A percentile compares a stretch with the other conserved stretches of the same genome.
Conservation (phyloP, 2,888 invertebrate species). For the Lamellibrachia columna region DNA sequence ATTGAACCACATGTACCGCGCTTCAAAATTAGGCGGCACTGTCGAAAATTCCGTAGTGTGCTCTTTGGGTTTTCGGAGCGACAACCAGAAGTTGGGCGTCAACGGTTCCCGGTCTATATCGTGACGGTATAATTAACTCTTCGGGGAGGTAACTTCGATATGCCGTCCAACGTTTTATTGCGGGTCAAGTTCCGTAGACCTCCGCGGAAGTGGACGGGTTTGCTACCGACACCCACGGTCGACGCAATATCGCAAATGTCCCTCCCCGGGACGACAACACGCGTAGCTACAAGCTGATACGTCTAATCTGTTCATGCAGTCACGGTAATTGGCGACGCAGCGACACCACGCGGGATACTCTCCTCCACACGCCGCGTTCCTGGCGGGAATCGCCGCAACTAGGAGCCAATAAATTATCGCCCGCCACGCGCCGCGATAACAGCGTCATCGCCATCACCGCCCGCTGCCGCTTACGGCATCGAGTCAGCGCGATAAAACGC, state of each 20-base stretch:
- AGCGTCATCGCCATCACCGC: background rate
- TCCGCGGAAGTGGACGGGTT: background rate
- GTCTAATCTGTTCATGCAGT: background rate
- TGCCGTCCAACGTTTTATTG: background rate
- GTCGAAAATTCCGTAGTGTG: too few species aligned
- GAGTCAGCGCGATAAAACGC: background rate
- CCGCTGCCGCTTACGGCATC: background rate
- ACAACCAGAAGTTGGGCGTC: too few species aligned
- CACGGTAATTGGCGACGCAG: slow-evolving; percentile 11
- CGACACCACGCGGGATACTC: background rate
- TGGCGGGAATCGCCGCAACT: slow-evolving; percentile 6
- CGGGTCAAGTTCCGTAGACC: background rate
- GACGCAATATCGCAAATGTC: background rate
- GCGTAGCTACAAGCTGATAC: background rate
- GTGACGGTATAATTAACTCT: background rate
- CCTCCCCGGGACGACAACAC: background rate
- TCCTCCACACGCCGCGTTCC: background rate
- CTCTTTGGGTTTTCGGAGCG: too few species aligned
- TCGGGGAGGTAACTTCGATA: background rate
- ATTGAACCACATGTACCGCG: too few species aligned
- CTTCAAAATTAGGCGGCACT: too few species aligned
- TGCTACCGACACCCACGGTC: background rate
- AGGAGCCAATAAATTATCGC: background rate
- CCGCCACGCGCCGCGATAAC: background rate
- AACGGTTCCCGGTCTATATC: too few species aligned